phyloP scores from a whole-genome alignment of 2,113 vertebrate genomes.

The Corythoichthys intestinalis region DNA sequence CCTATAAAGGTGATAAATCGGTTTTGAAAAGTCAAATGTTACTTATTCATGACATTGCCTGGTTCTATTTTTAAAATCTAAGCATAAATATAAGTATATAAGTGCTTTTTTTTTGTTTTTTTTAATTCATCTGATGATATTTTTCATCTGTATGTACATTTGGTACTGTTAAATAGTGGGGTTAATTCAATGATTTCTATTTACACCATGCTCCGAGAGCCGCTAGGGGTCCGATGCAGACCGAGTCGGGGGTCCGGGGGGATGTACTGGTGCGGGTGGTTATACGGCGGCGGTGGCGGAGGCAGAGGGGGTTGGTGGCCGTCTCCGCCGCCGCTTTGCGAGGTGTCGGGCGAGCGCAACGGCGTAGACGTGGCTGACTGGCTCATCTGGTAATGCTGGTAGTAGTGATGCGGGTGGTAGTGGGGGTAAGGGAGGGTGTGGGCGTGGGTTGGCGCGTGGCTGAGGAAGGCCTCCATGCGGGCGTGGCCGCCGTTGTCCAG shows the following conservation, averaged over 20 bases:
- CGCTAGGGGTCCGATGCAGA: conserved; percentile 87
- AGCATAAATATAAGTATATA: conserved; percentile 76
- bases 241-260: conserved; percentile 86
- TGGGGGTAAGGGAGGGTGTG: conserved; percentile 39
- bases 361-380: conserved; percentile 83
- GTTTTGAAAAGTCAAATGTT: conserved; percentile 72
- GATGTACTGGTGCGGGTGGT: conserved; percentile 92
- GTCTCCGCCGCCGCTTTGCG: conserved; percentile 62
- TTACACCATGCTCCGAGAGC: conserved; percentile 91
- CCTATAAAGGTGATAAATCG: conserved; percentile 76
- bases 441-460: conserved; percentile 84
- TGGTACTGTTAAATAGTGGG: conserved; percentile 51
- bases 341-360: conserved; percentile 63
- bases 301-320: conserved; percentile 88
- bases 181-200: conserved; percentile 26
- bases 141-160: conserved; percentile 70
- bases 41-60: conserved; percentile 47
- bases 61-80: conserved; percentile 67
- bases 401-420: conserved; percentile 38
- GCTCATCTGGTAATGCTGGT: conserved; percentile 83
- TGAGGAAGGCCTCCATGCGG: conserved; percentile 86
- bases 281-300: conserved; percentile 91
- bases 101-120: conserved; percentile 26
- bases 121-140: conserved; percentile 53
- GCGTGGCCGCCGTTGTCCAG: conserved; percentile 88